These are phyloP conservation scores for Drosophila nannoptera DNA, from an alignment of 1,140 invertebrate species.

Conservation along the genomic window DNA sequence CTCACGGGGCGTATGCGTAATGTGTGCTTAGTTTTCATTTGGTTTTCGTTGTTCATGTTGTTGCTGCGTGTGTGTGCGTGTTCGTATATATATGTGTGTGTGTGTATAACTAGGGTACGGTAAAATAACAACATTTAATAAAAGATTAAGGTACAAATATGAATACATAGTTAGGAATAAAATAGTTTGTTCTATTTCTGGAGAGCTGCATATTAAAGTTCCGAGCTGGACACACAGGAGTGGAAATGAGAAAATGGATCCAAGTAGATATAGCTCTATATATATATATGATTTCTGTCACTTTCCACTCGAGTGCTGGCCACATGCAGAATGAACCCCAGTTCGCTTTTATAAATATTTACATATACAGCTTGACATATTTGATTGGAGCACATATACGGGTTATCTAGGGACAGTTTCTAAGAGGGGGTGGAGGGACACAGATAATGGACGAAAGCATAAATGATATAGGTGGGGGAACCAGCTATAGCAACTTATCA, in stretches of 20 bases:
- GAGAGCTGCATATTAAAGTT: slow-evolving; percentile 17
- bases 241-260: background rate
- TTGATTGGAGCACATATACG: slow-evolving; percentile 5
- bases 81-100: background rate
- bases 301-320: slow-evolving; percentile 14
- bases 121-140: slow-evolving; percentile 30
- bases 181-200: background rate
- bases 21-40: slow-evolving; percentile 1
- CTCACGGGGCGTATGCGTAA: slow-evolving; percentile 19
- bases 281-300: background rate
- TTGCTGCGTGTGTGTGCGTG: slow-evolving; percentile 7
- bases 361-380: slow-evolving; percentile 3
- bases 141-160: slow-evolving; percentile 22
- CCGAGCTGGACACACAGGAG: slow-evolving; percentile 2
- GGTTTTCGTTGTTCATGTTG: slow-evolving; percentile 33
- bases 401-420: slow-evolving; percentile 15
- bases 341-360: slow-evolving; percentile 3
- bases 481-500: slow-evolving; percentile 11
- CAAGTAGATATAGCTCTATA: background rate
- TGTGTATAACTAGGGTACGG: slow-evolving; percentile 6
- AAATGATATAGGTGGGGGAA: background rate
- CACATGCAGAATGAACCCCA: slow-evolving; percentile 22
- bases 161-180: slow-evolving; percentile 16
- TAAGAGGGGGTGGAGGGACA: background rate
- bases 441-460: slow-evolving; percentile 1